Percentiles rank a stretch among this genome's conserved stretches.
Evolutionary conservation across 1,140 invertebrate genomes (phyloP).

Genomic region (Aradophagus sp.): DNA sequence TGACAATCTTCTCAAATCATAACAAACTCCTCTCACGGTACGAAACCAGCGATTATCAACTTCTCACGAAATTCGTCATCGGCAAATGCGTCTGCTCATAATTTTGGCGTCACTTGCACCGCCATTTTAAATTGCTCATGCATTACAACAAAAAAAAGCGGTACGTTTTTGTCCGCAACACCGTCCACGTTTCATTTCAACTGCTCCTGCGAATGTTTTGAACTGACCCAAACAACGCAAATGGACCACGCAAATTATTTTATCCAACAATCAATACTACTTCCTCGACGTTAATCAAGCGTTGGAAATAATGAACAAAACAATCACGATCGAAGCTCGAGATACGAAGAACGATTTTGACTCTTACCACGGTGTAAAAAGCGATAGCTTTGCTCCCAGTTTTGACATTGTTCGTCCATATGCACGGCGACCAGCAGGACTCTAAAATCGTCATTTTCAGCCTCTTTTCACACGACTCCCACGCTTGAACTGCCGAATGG

Average conservation of each 20-base stretch:
- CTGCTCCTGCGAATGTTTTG: too few species aligned
- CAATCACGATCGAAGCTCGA: too few species aligned
- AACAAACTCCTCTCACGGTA: too few species aligned
- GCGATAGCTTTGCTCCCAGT: constrained; percentile 85
- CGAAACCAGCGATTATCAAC: too few species aligned
- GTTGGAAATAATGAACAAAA: too few species aligned
- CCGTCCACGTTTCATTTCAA: too few species aligned
- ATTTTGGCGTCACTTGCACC: constrained; percentile 26
- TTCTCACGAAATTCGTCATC: constrained; percentile 1
- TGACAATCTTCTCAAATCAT: too few species aligned
- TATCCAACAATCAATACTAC: too few species aligned
- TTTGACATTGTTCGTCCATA: constrained; percentile 87
- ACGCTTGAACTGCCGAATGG: neutral
- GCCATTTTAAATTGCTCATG: constrained; percentile 21
- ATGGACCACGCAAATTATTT: too few species aligned
- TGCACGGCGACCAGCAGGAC: constrained; percentile 90
- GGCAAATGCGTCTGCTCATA: constrained; percentile 5
- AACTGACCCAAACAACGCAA: too few species aligned
- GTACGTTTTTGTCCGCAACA: too few species aligned
- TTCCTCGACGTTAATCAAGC: constrained; percentile 7
- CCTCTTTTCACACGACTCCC: constrained; percentile 1
- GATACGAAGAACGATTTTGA: too few species aligned
- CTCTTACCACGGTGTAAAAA: constrained; percentile 81
- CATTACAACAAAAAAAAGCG: constrained; percentile 2
- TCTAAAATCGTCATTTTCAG: constrained; percentile 81